Conservation (phyloP, 2,113 vertebrate genomes). For the Ellobius talpinus region DNA sequence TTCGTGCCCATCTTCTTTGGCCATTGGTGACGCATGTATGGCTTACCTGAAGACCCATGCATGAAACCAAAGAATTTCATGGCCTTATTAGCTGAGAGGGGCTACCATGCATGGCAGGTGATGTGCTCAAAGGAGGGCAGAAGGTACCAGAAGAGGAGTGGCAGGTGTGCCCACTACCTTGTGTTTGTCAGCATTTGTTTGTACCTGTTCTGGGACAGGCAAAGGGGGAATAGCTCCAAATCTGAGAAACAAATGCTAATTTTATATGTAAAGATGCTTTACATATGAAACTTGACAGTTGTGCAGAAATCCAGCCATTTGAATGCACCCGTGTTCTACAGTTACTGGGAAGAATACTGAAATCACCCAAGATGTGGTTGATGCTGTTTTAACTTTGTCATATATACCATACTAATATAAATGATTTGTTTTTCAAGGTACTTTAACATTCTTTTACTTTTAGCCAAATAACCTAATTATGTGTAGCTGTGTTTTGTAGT, state of each 20-base stretch:
- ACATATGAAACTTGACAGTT: background rate
- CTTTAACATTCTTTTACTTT: conserved; percentile 41
- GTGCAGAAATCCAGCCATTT: background rate
- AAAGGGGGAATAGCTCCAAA: background rate
- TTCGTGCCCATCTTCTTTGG: background rate
- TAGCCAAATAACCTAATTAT: conserved; percentile 67
- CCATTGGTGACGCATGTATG: background rate
- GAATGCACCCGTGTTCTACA: conserved; percentile 14
- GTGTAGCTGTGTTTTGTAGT: conserved; percentile 5
- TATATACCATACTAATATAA: conserved; percentile 62
- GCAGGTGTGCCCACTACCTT: background rate
- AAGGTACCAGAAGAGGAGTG: conserved; percentile 12
- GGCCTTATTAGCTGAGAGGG: background rate
- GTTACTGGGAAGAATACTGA: conserved; percentile 54
- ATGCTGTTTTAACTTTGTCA: conserved; percentile 70
- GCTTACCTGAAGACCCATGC: conserved; percentile 6
- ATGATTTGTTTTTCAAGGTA: conserved; percentile 68
- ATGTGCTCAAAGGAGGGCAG: background rate
- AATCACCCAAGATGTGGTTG: conserved; percentile 54
- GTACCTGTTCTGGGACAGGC: background rate
- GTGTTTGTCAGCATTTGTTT: conserved; percentile 20
- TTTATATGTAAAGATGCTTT: background rate
- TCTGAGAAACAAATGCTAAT: conserved; percentile 43
- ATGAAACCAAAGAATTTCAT: conserved; percentile 38
- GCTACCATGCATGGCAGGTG: background rate